These are phyloP conservation scores for Calidris pygmaea DNA, from an alignment of 2,113 vertebrate genomes.

Conservation along the genomic window DNA sequence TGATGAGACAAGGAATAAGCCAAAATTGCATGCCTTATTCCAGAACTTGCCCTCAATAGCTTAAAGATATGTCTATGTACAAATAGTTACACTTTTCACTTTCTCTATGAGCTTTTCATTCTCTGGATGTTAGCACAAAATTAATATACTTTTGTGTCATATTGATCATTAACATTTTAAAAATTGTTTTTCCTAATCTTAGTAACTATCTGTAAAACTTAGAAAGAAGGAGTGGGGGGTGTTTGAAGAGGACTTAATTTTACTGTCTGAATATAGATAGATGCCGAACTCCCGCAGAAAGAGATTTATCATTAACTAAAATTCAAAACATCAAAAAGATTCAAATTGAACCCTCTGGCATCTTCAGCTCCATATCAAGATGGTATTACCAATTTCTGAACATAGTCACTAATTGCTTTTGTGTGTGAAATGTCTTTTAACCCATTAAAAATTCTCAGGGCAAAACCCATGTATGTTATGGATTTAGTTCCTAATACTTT, in stretches of 20 bases:
- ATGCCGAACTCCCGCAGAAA: not conserved
- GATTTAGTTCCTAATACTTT: conserved; percentile 44
- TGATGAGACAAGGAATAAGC: not conserved
- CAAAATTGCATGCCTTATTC: not conserved
- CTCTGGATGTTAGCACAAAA: not conserved
- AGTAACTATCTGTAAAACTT: not conserved
- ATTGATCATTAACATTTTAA: not conserved
- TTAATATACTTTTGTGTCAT: not conserved
- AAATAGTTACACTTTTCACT: not conserved
- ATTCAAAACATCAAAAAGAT: conserved; percentile 45
- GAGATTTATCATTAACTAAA: conserved; percentile 41
- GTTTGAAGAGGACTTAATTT: not conserved
- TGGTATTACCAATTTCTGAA: not conserved
- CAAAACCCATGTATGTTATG: not conserved
- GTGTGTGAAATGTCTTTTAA: conserved; percentile 46
- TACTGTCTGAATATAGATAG: not conserved
- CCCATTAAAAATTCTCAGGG: not conserved
- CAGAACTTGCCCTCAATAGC: not conserved
- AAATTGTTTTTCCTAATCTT: not conserved
- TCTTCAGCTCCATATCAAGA: not conserved
- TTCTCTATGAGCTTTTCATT: not conserved
- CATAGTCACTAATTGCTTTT: conserved; percentile 53
- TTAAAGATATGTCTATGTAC: not conserved
- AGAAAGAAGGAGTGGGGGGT: not conserved
- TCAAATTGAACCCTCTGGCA: conserved; percentile 5